A percentile compares a stretch with the other conserved stretches of the same genome.
Evolutionary conservation across 2,797 vertebrate genomes (phyloP).

Genomic region (Kryptolebias ocellatus): DNA sequence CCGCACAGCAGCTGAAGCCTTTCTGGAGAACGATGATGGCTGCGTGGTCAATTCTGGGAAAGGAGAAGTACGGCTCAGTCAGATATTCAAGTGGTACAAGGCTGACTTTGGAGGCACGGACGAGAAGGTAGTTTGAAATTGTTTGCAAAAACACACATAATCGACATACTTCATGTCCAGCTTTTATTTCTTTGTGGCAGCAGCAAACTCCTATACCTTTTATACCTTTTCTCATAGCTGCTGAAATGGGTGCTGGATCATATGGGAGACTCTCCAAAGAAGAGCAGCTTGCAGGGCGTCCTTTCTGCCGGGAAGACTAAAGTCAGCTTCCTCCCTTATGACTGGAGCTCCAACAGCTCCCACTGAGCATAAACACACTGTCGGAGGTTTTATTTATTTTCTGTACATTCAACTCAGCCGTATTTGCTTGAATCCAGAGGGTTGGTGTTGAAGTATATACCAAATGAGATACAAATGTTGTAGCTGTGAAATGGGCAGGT

Average conservation of each 20-base stretch:
- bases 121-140: constrained; percentile 74
- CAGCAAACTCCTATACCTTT: no score
- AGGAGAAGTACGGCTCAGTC: constrained; percentile 82
- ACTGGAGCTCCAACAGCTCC: constrained; percentile 83
- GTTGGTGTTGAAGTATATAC: background rate
- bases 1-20: constrained; percentile 80
- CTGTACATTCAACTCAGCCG: constrained; percentile 20
- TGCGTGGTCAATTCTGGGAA: constrained; percentile 79
- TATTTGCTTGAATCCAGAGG: constrained; percentile 4
- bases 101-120: constrained; percentile 85
- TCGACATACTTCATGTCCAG: background rate
- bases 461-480: constrained; percentile 25
- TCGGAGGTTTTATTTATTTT: background rate
- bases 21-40: constrained; percentile 81
- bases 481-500: constrained; percentile 25
- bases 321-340: constrained; percentile 84
- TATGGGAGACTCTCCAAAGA: constrained; percentile 84
- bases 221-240: constrained; percentile 60
- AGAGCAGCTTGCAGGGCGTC: constrained; percentile 76
- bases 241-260: constrained; percentile 83
- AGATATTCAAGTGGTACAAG: constrained; percentile 88
- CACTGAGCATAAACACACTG: constrained; percentile 61
- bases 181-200: background rate
- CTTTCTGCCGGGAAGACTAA: constrained; percentile 78
- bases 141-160: background rate